Conservation (phyloP, 2,888 invertebrate genomes). For the Aleiodes leptofemur region DNA sequence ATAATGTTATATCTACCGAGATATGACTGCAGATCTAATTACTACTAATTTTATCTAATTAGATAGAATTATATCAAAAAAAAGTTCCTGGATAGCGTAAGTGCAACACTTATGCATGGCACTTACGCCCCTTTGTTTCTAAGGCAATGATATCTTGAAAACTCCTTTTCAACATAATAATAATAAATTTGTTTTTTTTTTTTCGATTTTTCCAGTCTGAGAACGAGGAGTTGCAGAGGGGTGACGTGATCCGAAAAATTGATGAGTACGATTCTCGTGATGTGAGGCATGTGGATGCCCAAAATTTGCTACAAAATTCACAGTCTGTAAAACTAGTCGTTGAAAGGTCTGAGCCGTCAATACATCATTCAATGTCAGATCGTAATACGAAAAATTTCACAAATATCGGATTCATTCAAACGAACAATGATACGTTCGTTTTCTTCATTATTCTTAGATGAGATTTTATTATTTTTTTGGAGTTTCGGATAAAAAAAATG, state of each 20-base stretch:
- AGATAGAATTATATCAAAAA: too few species aligned
- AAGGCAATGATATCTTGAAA: too few species aligned
- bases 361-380: constrained; percentile 57
- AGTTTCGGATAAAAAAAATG: too few species aligned
- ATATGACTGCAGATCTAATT: not conserved
- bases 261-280: constrained; percentile 92
- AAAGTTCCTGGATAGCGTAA: too few species aligned
- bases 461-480: constrained; percentile 25
- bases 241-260: constrained; percentile 93
- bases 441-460: constrained; percentile 66
- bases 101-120: too few species aligned
- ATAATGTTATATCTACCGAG: too few species aligned
- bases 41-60: too few species aligned
- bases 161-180: not conserved
- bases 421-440: constrained; percentile 65
- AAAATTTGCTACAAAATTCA: constrained; percentile 89
- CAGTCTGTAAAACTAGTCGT: constrained; percentile 88
- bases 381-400: constrained; percentile 62
- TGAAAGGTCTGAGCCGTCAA: constrained; percentile 80
- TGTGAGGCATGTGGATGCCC: constrained; percentile 93
- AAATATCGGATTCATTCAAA: constrained; percentile 62
- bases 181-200: constrained; percentile 35
- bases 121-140: too few species aligned
- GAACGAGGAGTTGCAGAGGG: constrained; percentile 87
- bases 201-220: constrained; percentile 83